Base-by-base conservation (phyloP, 1,140 invertebrate species). In the Ostrea denselamellosa region DNA sequence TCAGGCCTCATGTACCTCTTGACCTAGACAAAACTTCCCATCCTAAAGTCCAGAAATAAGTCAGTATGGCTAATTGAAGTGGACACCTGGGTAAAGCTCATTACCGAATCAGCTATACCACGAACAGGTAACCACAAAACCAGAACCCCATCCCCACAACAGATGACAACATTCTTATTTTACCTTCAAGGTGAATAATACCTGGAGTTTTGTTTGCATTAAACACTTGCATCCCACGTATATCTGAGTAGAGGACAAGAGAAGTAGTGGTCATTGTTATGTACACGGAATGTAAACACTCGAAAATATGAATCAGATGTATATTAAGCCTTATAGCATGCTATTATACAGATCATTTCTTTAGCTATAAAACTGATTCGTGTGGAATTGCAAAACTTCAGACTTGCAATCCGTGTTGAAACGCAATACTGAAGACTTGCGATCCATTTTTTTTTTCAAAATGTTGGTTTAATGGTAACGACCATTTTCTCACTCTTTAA, bases 21-120 rank as follows among this genome's bases (percentile, higher is more conserved):
- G 68, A 77, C 68, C 68, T 34, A 77, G 68, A 77, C 68, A 68
- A 25, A 14, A 77, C 0, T 34, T 77, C 68, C 68, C 68, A 77
- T 77, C 68, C 68, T 17, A 8, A 68, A 77, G 68, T 77, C 68
- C 68, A 10, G 28, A 34, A 77, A 77, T 77, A 77, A 77, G 25
- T 77, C 68, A 77, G 68, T 77, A 25, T 25, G 14, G 12, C 14
- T 77, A 77, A 77, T 77, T 77, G 68, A 77, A 77, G 25, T 14
- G 25, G 68, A 77, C 68, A 77, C 68, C 68, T 77, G 68, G 68
- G 68, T 10, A 25, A 77, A 34, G 25, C 68, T 77, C 68, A 77
- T 77, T 77, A 77, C 68, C 68, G 25, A 25, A 77, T 25, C 68
- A 28, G 28, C 25, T 12, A n/a, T n/a, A 71, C 65, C 22, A 71